phyloP scores from a whole-genome alignment of 1,140 invertebrate genomes.

The Pseudomyrmex gracilis region DNA sequence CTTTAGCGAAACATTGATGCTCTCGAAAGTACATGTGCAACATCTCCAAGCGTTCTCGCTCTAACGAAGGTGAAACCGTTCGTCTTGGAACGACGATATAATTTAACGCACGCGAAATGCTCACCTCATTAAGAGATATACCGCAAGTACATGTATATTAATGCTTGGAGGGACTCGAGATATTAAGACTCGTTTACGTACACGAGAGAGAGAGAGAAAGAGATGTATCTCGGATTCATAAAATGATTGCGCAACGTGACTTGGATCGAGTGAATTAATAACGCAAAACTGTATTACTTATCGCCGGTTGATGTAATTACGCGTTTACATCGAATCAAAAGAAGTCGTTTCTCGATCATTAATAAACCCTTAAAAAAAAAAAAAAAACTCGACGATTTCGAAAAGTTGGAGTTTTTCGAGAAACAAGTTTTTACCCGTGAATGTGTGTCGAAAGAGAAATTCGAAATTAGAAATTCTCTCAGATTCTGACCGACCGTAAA shows the following conservation, averaged over 20 bases:
- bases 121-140: constrained; percentile 22
- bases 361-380: background rate
- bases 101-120: constrained; percentile 5
- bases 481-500: no score
- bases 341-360: background rate
- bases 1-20: no score
- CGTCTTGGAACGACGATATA: background rate
- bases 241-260: background rate
- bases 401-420: no score
- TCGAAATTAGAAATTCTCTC: no score
- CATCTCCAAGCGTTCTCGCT: background rate
- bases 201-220: background rate
- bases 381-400: background rate
- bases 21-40: background rate
- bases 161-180: background rate
- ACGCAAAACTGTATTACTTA: constrained; percentile 4
- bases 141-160: constrained; percentile 32
- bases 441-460: no score
- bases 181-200: constrained; percentile 14
- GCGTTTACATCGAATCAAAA: constrained; percentile 25
- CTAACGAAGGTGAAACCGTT: background rate
- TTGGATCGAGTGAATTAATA: constrained; percentile 37
- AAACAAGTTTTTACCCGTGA: background rate
- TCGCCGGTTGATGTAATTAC: background rate
- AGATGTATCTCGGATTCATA: background rate